A percentile compares a stretch with the other conserved stretches of the same genome.
Evolutionary conservation across 1,140 invertebrate species (phyloP).

Genomic region (Pinna nobilis): DNA sequence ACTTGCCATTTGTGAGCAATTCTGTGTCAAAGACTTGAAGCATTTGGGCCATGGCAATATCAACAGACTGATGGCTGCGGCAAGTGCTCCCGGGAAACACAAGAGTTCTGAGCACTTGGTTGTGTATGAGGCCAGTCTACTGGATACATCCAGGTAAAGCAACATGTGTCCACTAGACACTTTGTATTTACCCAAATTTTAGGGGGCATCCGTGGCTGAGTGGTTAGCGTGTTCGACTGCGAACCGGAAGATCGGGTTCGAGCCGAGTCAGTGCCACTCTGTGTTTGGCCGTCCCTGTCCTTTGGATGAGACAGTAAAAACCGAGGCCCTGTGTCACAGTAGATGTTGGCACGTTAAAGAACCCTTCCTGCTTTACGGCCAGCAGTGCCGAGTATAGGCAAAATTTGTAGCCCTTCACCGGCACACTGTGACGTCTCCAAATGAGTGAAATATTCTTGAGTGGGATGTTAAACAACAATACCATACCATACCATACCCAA

Average conservation of each 20-base stretch:
- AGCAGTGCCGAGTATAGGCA: no score
- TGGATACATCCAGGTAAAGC: slow-evolving; percentile 48
- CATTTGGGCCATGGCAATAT: slow-evolving; percentile 66
- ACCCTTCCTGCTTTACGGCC: no score
- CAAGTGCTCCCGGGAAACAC: slow-evolving; percentile 57
- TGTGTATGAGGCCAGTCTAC: slow-evolving; percentile 61
- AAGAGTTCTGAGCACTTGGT: slow-evolving; percentile 53
- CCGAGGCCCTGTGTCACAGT: no score
- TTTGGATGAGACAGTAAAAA: no score
- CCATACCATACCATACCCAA: no score
- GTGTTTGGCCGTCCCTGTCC: no score
- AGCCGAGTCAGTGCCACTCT: no score
- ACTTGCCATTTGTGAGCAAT: slow-evolving; percentile 65
- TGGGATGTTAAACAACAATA: no score
- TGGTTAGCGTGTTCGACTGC: not conserved
- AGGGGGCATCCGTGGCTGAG: not conserved
- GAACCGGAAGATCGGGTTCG: not conserved
- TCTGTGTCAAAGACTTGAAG: slow-evolving; percentile 58
- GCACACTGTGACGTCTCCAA: no score
- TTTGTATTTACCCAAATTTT: not conserved
- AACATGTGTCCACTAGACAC: not conserved
- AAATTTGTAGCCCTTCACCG: no score
- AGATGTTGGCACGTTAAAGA: no score
- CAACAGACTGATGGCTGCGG: slow-evolving; percentile 40
- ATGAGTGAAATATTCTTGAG: no score